Base-by-base conservation (phyloP, 1,140 invertebrate species). In the Luehdorfia chinensis region DNA sequence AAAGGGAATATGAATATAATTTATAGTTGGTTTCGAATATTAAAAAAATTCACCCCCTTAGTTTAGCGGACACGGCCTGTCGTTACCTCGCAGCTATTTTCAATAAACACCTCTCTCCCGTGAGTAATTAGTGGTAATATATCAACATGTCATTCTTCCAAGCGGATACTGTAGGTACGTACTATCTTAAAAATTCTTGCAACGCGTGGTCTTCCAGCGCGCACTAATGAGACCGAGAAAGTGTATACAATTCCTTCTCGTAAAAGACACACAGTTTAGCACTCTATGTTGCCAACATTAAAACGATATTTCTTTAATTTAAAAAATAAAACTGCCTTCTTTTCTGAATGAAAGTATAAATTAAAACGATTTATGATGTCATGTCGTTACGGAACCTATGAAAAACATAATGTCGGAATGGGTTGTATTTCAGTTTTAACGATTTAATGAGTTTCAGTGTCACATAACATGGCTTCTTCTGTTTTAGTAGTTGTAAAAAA, bases 51-150 rank as follows among this genome's bases (percentile, higher is more conserved):
- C 27, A 11, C n/a, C n/a, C 4, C 4, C 4, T 2, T 30, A 30
- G 8, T 18, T 15, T 34, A 9, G 33, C 33, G 76, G 79, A 84
- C 75, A 74, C 62, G 41, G 45, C 52, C 44, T 60, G 59, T 84
- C 79, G 57, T 78, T 76, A 71, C 75, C 65, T 71, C 50, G 65
- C 60, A 68, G 70, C 64, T 76, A 84, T 80, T 78, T 77, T 80
- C 79, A 80, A 84, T 84, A 84, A 84, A 84, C 79, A 84, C 79
- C 73, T 80, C 66, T 51, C 63, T 56, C n/a, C 59, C 64, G 36
- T 77, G 75, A 84, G 74, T 84, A 84, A 84, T 84, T 84, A 84
- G 79, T 55, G 69, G 75, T 62, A 80, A 84, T 84, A 75, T 75
- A 84, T 84, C 79, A 84, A 75, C 69, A 50, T 74, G 76, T 80